Evolutionary conservation across 2,888 invertebrate species (phyloP).

Genomic region (Operophtera brumata): DNA sequence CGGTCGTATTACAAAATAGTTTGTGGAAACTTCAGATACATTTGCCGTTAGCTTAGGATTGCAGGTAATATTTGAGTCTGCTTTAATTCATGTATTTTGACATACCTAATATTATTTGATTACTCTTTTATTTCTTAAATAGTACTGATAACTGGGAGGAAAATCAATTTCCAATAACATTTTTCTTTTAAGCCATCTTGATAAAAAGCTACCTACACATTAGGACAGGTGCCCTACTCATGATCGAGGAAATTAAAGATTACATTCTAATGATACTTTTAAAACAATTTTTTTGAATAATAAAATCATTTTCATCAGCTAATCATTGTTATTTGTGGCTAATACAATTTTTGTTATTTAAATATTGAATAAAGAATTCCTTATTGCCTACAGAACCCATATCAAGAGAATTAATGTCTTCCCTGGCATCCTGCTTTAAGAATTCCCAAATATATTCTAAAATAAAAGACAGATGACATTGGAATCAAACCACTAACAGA

Average conservation of each 20-base stretch:
- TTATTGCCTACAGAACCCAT: not conserved
- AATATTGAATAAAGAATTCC: not conserved
- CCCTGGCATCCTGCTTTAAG: constrained; percentile 20
- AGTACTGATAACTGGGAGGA: not conserved
- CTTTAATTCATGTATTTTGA: constrained; percentile 18
- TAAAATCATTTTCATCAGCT: no score
- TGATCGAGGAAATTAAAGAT: not conserved
- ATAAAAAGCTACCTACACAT: not conserved
- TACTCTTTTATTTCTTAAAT: not conserved
- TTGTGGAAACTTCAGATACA: constrained; percentile 47
- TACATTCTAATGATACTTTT: not conserved
- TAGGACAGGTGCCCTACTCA: not conserved
- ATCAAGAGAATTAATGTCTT: not conserved
- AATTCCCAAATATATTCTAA: constrained; percentile 59
- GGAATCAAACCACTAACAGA: constrained; percentile 44
- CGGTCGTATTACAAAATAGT: constrained; percentile 60
- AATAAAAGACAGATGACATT: constrained; percentile 29
- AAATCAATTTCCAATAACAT: no score
- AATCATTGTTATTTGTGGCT: no score
- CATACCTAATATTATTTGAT: not conserved
- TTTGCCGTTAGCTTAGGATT: constrained; percentile 39
- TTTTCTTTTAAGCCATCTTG: not conserved
- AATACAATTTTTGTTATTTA: no score
- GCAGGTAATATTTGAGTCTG: constrained; percentile 33
- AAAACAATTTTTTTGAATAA: no score